Evolutionary conservation across 2,888 invertebrate genomes (phyloP), one percentile per base, ranked within the genome.

Genomic region (Andrena chrysosceles): DNA sequence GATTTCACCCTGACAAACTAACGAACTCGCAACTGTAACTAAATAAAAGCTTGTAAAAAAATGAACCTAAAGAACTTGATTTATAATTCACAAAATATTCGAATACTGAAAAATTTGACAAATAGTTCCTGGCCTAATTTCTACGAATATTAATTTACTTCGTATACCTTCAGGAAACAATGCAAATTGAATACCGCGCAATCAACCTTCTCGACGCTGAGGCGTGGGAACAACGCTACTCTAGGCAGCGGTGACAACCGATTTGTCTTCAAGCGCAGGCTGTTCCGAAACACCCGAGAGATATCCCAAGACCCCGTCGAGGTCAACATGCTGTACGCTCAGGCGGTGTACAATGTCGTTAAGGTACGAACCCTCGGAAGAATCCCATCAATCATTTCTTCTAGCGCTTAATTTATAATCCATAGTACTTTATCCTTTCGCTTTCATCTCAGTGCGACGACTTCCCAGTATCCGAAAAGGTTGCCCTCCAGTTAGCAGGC

Each of bases 301-400:
- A 95, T 99, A 71, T 98, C 98, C 7, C 98, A 98, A 94, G 99
- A 99, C 95, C 98, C 99, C 0, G 97, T 99, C 0, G 99, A 99
- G 94, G 98, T 99, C 16, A 98, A 98, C 90, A 96, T 99, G 93
- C 95, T 99, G 4, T 99, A 98, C 94, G 98, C 99, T 33, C 99
- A 99, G 95, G 99, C 98, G 77, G 99, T 99, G 8, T 97, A 99
- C 91, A 97, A 97, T 92, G 98, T 99, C 66, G 99, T 99, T 2
- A 98, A 98, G 96, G 98, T 98, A 95, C 85, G 85, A 72, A 72
- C 79, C 29, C 31, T 16, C 8, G 5, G 29, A 62, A 10, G 20
- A 52, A 52, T 52, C n/a, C 52, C 16, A 16, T 42, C 16, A 16
- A 42, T 42, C 10, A 42, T 0, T 42, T 16, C 42, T 16, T 42